A percentile compares a stretch with the other conserved stretches of the same genome.
Evolutionary conservation across 2,797 vertebrate genomes (phyloP).

Genomic region (Lagodon rhomboides): DNA sequence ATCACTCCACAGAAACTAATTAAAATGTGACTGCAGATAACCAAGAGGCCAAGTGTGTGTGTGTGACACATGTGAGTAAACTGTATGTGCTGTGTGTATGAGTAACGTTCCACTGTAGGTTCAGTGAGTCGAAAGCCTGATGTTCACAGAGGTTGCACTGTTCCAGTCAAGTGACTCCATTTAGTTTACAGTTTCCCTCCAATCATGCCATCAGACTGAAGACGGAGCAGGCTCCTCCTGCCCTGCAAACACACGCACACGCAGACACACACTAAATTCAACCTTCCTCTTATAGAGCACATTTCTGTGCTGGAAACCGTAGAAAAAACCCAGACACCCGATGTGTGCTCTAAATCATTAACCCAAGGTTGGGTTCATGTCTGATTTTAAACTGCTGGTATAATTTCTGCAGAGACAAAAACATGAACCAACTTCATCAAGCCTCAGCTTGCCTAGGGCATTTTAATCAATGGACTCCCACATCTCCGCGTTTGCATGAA

Average conservation of each 20-base stretch:
- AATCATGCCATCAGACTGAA: slow-evolving; percentile 70
- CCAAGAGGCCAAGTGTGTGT: slow-evolving; percentile 3
- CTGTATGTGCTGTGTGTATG: slow-evolving; percentile 31
- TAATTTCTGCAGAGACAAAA: slow-evolving; percentile 19
- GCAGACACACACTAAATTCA: slow-evolving; percentile 19
- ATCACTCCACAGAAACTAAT: slow-evolving; percentile 37
- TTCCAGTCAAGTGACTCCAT: slow-evolving; percentile 83
- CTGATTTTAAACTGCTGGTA: neutral
- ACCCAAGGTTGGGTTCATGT: neutral
- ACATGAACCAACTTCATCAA: slow-evolving; percentile 26
- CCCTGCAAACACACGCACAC: slow-evolving; percentile 1
- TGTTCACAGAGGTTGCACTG: slow-evolving; percentile 78
- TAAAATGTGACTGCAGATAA: slow-evolving; percentile 44
- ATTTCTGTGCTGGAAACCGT: slow-evolving; percentile 32
- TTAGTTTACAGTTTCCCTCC: slow-evolving; percentile 74
- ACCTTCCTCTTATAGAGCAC: slow-evolving; percentile 2
- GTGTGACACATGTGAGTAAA: slow-evolving; percentile 15
- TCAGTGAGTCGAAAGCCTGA: slow-evolving; percentile 42
- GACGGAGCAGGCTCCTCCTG: slow-evolving; percentile 36
- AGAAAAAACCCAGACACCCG: slow-evolving; percentile 28
- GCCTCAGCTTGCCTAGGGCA: slow-evolving; percentile 32
- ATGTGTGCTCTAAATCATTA: slow-evolving; percentile 39
- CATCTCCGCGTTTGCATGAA: slow-evolving; percentile 20
- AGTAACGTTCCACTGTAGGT: slow-evolving; percentile 15
- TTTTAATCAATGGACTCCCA: slow-evolving; percentile 48